Evolutionary conservation across 2,888 invertebrate species (phyloP), one percentile per base, ranked within the genome.

Genomic region (Campoletis raptor): DNA sequence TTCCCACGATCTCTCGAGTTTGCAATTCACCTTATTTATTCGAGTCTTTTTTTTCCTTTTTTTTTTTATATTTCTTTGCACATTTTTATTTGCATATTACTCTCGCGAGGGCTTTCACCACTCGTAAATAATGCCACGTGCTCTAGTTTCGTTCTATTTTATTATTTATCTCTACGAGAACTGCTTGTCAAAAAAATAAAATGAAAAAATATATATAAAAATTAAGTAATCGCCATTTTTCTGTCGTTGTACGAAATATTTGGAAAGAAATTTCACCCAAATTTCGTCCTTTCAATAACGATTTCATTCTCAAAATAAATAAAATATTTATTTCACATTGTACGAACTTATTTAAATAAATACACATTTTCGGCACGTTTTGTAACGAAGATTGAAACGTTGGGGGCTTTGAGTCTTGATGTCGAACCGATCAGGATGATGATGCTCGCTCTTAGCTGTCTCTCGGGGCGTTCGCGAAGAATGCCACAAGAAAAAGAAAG

Each of bases 381-480:
- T 85, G 86, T 91, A 91, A 90, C 88, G 90, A 90, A 91, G 92
- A 91, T 91, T 90, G 91, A 92, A 92, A 91, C 89, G 89, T 91
- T 91, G 79, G 40, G n/a, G 61, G 37, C 37, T 37, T 9, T 45
- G 45, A 37, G 69, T 30, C 67, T 66, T 72, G 77, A 85, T 83
- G 42, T 57, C 69, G 66, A 72, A 70, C 67, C 80, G 72, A 67
- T 66, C 72, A 57, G 54, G 57, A 81, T 66, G 77, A 85, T 79
- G 76, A 83, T 81, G 86, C 84, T 69, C 70, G 74, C 57, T 73
- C 67, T 72, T 70, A 73, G 54, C 45, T 83, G 88, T 88, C 89
- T 88, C 89, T 88, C 83, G 80, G 88, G 88, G 87, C 85, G 85
- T 88, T 86, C 85, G 64, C 81, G 87, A 84, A 86, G 86, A 86